These are phyloP conservation scores for Myrmecobius fasciatus DNA, from an alignment of 2,113 vertebrate genomes.

Conservation along the genomic window DNA sequence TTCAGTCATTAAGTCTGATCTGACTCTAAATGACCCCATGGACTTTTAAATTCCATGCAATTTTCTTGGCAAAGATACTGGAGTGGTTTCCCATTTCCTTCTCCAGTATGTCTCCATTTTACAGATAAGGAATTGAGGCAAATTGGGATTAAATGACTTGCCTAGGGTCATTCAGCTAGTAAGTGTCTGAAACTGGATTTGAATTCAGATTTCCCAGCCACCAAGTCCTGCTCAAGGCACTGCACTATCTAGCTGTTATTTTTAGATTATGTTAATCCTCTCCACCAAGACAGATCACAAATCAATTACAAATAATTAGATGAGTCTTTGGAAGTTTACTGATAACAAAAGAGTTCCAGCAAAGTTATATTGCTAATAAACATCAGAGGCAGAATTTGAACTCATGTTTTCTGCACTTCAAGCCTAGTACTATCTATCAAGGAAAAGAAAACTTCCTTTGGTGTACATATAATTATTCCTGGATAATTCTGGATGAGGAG, in stretches of 20 bases:
- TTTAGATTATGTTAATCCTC: neutral
- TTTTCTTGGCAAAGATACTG: neutral
- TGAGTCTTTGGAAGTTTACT: neutral
- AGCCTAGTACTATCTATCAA: neutral
- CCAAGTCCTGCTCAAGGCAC: neutral
- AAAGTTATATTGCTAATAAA: neutral
- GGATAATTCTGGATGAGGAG: neutral
- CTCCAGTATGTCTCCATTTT: neutral
- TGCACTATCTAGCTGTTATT: neutral
- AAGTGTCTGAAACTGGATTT: neutral
- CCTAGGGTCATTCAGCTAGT: neutral
- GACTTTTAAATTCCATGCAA: neutral
- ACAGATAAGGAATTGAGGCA: neutral
- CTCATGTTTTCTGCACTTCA: neutral
- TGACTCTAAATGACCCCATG: neutral
- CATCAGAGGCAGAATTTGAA: neutral
- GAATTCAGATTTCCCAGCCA: neutral
- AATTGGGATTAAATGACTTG: neutral
- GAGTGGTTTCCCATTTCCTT: neutral
- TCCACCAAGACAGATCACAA: neutral
- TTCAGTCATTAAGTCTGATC: fast-evolving
- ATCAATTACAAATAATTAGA: neutral
- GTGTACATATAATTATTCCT: neutral
- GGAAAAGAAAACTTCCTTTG: neutral
- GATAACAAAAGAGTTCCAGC: neutral